Conservation (phyloP, 2,888 invertebrate genomes). For the Plagiodera versicolora region DNA sequence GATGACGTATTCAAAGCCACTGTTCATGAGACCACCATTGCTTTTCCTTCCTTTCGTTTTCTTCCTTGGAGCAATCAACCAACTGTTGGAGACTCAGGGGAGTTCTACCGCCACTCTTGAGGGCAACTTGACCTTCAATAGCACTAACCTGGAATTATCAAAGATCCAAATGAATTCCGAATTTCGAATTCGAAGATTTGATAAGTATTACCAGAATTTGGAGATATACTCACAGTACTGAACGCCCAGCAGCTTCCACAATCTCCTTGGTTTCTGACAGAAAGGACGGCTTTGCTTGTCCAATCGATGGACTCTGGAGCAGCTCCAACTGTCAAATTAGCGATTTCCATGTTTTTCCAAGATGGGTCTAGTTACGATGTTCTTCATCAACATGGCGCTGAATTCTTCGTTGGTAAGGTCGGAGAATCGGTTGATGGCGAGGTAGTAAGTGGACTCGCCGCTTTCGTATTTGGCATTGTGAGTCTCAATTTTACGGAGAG, state of each 20-base stretch:
- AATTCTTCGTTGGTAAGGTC: constrained; percentile 25
- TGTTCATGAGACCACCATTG: constrained; percentile 75
- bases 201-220: too few species aligned
- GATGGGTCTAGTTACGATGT: not conserved
- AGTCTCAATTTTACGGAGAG: constrained; percentile 16
- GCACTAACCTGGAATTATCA: constrained; percentile 65
- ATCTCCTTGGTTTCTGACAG: constrained; percentile 18
- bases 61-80: constrained; percentile 68
- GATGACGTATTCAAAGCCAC: constrained; percentile 76
- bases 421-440: constrained; percentile 22
- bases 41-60: constrained; percentile 87
- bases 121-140: constrained; percentile 85
- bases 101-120: constrained; percentile 72
- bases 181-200: too few species aligned
- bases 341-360: not conserved
- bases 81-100: constrained; percentile 85
- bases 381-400: not conserved
- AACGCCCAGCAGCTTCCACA: constrained; percentile 26
- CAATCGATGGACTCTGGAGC: constrained; percentile 21
- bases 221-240: constrained; percentile 21
- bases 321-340: not conserved
- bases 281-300: constrained; percentile 17
- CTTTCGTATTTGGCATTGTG: constrained; percentile 25
- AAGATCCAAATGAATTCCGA: too few species aligned
- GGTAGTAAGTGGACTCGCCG: constrained; percentile 20